A percentile compares a stretch with the other conserved stretches of the same genome.
Evolutionary conservation across 2,888 invertebrate species (phyloP).

Genomic region (Hermaeophaga mercurialis): DNA sequence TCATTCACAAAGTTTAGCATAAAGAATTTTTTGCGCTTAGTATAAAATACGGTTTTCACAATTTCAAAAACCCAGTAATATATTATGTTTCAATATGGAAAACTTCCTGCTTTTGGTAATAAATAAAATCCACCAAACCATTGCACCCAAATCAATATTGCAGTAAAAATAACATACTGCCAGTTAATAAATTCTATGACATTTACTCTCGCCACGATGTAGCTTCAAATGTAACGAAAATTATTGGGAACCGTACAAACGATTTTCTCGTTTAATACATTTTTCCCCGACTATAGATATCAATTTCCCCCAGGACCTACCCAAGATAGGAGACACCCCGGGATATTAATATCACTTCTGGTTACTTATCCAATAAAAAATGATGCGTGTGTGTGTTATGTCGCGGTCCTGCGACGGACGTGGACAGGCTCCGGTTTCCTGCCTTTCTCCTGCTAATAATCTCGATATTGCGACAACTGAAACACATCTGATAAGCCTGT

Average conservation of each 20-base stretch:
- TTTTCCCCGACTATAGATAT: constrained; percentile 40
- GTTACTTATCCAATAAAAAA: constrained; percentile 44
- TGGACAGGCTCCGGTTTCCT: constrained; percentile 23
- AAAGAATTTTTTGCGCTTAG: too few species aligned
- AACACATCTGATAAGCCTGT: constrained; percentile 47
- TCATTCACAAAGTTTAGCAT: too few species aligned
- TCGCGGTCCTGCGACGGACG: constrained; percentile 21
- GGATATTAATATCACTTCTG: constrained; percentile 42
- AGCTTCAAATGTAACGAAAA: background rate
- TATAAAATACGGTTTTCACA: too few species aligned
- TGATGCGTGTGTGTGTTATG: constrained; percentile 31
- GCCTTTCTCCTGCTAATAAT: constrained; percentile 42
- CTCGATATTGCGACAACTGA: constrained; percentile 49
- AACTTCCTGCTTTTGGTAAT: too few species aligned
- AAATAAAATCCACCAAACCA: too few species aligned
- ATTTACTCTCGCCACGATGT: too few species aligned
- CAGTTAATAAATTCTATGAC: too few species aligned
- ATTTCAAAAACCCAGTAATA: too few species aligned
- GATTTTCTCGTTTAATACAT: constrained; percentile 24
- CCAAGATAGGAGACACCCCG: constrained; percentile 35
- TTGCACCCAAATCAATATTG: too few species aligned
- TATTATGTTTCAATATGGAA: too few species aligned
- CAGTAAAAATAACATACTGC: too few species aligned
- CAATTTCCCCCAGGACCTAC: constrained; percentile 37
- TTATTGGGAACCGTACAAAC: constrained; percentile 11